Evolutionary conservation across 2,113 vertebrate genomes (phyloP).

Genomic region (Nymphicus hollandicus): DNA sequence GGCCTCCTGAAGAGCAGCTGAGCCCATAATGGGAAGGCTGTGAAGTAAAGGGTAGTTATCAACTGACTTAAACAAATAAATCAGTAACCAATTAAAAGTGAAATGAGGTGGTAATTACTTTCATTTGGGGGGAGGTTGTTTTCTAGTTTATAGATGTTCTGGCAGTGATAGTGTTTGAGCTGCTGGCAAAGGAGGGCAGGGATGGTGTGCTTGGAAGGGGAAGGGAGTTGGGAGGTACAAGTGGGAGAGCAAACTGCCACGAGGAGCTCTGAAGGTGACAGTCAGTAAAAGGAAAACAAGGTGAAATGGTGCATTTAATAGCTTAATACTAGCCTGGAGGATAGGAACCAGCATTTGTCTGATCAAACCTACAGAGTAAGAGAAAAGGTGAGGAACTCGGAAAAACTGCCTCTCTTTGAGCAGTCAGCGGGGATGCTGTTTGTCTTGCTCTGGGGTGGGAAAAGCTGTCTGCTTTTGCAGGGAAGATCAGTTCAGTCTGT

Average conservation of each 20-base stretch:
- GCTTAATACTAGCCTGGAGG: not conserved
- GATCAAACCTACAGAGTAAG: not conserved
- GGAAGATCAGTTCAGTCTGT: not conserved
- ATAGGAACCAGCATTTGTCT: slow-evolving; percentile 13
- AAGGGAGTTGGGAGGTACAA: not conserved
- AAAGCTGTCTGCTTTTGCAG: not conserved
- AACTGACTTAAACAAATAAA: not conserved
- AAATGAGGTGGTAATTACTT: slow-evolving; percentile 52
- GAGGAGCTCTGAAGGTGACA: slow-evolving; percentile 4
- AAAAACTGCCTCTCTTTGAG: not conserved
- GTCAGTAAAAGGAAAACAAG: slow-evolving; percentile 4
- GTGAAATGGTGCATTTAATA: slow-evolving; percentile 36
- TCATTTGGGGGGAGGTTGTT: not conserved
- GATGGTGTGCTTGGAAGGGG: not conserved
- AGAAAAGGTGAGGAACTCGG: slow-evolving; percentile 3
- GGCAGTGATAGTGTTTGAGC: not conserved
- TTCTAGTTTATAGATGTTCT: not conserved
- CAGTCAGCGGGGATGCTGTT: not conserved
- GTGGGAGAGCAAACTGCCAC: not conserved
- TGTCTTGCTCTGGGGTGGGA: not conserved
- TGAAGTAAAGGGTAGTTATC: slow-evolving; percentile 23
- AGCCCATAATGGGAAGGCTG: slow-evolving; percentile 30
- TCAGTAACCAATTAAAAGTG: slow-evolving; percentile 17
- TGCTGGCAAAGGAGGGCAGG: not conserved
- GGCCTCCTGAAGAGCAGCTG: slow-evolving; percentile 30